Percentiles rank a stretch among this genome's conserved stretches.
Conservation (phyloP, 2,113 vertebrate species). For the Poeciliopsis prolifica region DNA sequence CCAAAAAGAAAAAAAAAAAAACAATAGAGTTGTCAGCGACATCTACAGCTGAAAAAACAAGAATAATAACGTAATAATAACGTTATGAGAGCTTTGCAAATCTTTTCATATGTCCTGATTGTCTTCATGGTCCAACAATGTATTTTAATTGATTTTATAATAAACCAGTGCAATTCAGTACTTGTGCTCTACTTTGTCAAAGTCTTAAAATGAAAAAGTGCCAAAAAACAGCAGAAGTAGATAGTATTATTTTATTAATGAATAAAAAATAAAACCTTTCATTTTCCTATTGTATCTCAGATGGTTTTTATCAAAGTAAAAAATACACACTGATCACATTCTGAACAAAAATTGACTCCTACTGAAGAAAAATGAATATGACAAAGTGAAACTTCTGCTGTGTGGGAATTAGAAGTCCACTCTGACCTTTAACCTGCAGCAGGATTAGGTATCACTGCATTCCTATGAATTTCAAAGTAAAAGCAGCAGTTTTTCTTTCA, state of each 20-base stretch:
- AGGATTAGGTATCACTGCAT: conserved; percentile 13
- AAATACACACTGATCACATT: not conserved
- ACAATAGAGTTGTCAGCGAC: not conserved
- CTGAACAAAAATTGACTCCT: not conserved
- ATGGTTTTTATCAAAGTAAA: conserved; percentile 14
- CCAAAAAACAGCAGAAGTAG: not conserved
- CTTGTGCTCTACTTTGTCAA: no score
- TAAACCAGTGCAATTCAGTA: no score
- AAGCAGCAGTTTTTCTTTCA: not conserved
- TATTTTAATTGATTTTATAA: no score
- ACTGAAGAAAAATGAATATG: not conserved
- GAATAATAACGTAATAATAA: not conserved
- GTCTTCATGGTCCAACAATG: no score
- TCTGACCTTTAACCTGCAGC: not conserved
- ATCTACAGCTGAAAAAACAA: conserved; percentile 49
- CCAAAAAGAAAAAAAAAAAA: not conserved
- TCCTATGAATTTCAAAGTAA: not conserved
- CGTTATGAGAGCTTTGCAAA: no score
- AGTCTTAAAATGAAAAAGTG: not conserved
- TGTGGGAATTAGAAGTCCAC: not conserved
- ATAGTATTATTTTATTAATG: conserved; percentile 51
- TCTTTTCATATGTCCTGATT: no score
- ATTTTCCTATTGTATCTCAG: conserved; percentile 30
- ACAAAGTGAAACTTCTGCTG: not conserved
- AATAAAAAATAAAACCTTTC: conserved; percentile 48